phyloP scores from a whole-genome alignment of 2,797 vertebrate species.

The Amniataba percoides region DNA sequence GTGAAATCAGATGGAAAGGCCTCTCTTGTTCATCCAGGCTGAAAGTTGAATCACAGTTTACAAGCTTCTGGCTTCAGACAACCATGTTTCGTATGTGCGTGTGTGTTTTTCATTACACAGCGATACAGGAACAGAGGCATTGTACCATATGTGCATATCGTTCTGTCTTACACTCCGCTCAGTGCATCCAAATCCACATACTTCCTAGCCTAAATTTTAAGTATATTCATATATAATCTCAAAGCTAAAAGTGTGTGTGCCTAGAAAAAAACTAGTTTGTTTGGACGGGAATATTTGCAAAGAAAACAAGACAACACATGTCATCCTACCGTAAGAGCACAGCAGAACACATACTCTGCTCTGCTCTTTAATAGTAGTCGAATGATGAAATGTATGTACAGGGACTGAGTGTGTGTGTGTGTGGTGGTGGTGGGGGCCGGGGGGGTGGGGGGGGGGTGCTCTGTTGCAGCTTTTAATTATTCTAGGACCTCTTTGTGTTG shows the following conservation, averaged over 20 bases:
- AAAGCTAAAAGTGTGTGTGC: neutral
- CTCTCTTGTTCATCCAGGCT: conserved; percentile 71
- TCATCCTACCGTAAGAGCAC: neutral
- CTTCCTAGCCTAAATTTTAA: conserved; percentile 14
- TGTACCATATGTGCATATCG: conserved; percentile 37
- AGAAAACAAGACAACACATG: neutral
- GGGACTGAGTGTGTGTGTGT: conserved; percentile 24
- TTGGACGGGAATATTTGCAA: conserved; percentile 8
- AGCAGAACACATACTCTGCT: neutral
- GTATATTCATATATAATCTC: conserved; percentile 10
- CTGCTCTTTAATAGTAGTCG: conserved; percentile 9
- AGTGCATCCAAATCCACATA: conserved; percentile 24
- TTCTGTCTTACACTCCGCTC: conserved; percentile 20
- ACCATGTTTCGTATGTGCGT: conserved; percentile 35
- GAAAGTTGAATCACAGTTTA: conserved; percentile 76
- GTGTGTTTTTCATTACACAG: conserved; percentile 57
- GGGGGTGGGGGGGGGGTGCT: conserved; percentile 19
- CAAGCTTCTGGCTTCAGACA: conserved; percentile 61
- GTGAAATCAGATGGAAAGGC: conserved; percentile 75
- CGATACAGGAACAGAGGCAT: conserved; percentile 46
- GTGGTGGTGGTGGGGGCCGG: too few relatives aligned
- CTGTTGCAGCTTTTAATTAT: conserved; percentile 55
- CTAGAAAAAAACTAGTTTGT: neutral
- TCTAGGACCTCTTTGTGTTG: conserved; percentile 28
- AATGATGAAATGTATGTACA: conserved; percentile 23